phyloP scores from a whole-genome alignment of 2,113 vertebrate species.

The Aspidoscelis tigris region DNA sequence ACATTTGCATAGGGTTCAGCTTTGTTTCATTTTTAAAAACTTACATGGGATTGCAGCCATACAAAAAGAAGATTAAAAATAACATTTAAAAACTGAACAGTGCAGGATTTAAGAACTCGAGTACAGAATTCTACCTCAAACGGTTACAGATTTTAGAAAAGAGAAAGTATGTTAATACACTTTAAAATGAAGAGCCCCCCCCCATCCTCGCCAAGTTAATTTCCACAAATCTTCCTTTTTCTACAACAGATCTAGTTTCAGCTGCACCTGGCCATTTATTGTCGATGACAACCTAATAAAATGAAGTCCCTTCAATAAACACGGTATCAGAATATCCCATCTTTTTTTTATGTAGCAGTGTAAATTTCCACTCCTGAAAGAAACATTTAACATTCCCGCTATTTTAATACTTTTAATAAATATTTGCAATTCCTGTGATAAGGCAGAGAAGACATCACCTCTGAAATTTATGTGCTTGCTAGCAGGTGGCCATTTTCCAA shows the following conservation, averaged over 20 bases:
- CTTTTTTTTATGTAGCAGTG: slow-evolving; percentile 73
- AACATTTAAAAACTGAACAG: too few relatives aligned
- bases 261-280: slow-evolving; percentile 78
- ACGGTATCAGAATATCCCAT: slow-evolving; percentile 80
- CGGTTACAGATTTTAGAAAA: too few relatives aligned
- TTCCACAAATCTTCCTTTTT: slow-evolving; percentile 67
- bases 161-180: slow-evolving; percentile 54
- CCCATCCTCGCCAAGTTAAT: slow-evolving; percentile 52
- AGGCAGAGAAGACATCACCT: slow-evolving; percentile 77
- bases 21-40: too few relatives aligned
- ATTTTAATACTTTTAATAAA: slow-evolving; percentile 86
- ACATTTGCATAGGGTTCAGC: too few relatives aligned
- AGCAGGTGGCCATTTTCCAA: slow-evolving; percentile 82
- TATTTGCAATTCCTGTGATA: slow-evolving; percentile 83
- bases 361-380: slow-evolving; percentile 77
- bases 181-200: slow-evolving; percentile 59
- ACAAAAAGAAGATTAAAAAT: too few relatives aligned
- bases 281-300: slow-evolving; percentile 81
- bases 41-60: too few relatives aligned
- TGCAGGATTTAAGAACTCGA: too few relatives aligned
- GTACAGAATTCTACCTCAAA: too few relatives aligned
- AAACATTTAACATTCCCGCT: slow-evolving; percentile 82
- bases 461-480: slow-evolving; percentile 80
- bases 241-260: slow-evolving; percentile 76
- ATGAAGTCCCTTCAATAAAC: slow-evolving; percentile 84